These are phyloP conservation scores for Cinclus mexicanus DNA, from an alignment of 2,113 vertebrate genomes.

Conservation along the genomic window DNA sequence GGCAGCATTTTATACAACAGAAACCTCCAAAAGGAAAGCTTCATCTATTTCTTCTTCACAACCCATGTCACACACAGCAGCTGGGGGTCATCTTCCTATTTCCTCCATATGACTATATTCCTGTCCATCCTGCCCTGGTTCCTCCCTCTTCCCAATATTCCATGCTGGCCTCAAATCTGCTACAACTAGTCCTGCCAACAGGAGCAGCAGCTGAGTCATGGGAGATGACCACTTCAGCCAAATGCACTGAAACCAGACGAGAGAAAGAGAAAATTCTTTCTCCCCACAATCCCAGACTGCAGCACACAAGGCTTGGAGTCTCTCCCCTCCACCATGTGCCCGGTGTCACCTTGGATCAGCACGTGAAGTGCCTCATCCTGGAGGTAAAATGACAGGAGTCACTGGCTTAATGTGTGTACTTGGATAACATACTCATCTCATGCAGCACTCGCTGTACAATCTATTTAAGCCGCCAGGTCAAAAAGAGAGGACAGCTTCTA, in stretches of 20 bases:
- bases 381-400: not conserved
- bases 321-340: not conserved
- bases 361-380: not conserved
- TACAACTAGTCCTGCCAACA: slow-evolving; percentile 52
- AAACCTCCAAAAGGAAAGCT: slow-evolving; percentile 15
- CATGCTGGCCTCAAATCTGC: not conserved
- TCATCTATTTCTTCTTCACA: not conserved
- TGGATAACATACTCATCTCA: not conserved
- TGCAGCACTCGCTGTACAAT: rapidly evolving
- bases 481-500: not conserved
- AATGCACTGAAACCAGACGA: not conserved
- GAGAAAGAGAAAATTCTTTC: not conserved
- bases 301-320: not conserved
- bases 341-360: not conserved
- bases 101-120: not conserved
- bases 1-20: not conserved
- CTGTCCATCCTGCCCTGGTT: not conserved
- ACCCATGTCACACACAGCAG: not conserved
- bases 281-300: not conserved
- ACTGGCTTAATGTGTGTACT: not conserved
- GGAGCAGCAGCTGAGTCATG: slow-evolving; percentile 57
- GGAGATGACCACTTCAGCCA: slow-evolving; percentile 41
- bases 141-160: not conserved
- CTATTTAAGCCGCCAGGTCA: not conserved
- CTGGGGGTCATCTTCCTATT: not conserved